A percentile compares a stretch with the other conserved stretches of the same genome.
phyloP scores from a whole-genome alignment of 2,888 invertebrate genomes.

The Bibio marci region DNA sequence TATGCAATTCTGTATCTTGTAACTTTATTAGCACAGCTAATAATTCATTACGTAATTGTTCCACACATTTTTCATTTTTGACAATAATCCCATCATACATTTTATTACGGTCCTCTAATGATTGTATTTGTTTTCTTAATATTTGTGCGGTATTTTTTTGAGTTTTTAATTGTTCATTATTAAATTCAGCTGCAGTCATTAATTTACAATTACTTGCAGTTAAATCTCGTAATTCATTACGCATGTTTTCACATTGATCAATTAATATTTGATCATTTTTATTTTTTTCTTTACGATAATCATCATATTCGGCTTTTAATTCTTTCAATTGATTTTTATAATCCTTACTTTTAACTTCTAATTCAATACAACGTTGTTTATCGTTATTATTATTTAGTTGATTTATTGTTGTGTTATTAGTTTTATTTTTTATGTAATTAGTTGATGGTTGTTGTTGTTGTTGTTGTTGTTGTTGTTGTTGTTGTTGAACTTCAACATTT shows the following conservation, averaged over 20 bases:
- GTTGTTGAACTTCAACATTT: too few relatives aligned
- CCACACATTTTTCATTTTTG: conserved; percentile 73
- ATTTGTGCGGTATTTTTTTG: conserved; percentile 54
- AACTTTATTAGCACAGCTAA: conserved; percentile 52
- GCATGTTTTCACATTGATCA: conserved; percentile 67
- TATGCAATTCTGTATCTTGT: conserved; percentile 57
- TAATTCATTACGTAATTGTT: conserved; percentile 62
- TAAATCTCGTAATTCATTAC: conserved; percentile 55
- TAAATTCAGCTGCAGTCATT: conserved; percentile 64
- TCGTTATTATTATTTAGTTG: too few relatives aligned
- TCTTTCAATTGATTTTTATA: conserved; percentile 49
- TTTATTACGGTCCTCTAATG: conserved; percentile 72
- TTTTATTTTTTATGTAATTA: conserved; percentile 20
- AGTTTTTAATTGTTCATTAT: conserved; percentile 67
- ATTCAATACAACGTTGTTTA: conserved; percentile 15
- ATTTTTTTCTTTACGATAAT: conserved; percentile 67
- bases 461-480: conserved; percentile 4
- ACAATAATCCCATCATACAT: conserved; percentile 62
- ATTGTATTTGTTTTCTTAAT: conserved; percentile 72
- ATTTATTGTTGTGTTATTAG: too few relatives aligned
- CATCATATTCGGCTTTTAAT: conserved; percentile 65
- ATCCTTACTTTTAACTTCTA: conserved; percentile 36
- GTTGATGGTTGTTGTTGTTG: conserved; percentile 9
- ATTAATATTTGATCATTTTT: conserved; percentile 70
- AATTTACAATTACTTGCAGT: conserved; percentile 65